Base-by-base conservation (phyloP, 2,113 vertebrate species). In the Brienomyrus brachyistius region DNA sequence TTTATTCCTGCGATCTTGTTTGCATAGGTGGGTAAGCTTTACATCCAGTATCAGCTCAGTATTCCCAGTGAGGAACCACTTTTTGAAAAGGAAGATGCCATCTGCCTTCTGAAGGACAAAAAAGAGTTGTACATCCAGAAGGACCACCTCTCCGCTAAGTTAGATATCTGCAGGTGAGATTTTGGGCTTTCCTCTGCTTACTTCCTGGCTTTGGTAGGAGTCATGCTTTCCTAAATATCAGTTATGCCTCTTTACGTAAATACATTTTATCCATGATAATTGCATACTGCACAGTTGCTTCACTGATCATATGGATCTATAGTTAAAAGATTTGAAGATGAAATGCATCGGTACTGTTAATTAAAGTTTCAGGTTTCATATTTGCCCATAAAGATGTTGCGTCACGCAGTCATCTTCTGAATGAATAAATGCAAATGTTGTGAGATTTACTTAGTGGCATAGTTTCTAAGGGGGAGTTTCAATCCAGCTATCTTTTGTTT, bases 61-160 rank as follows among this genome's bases (percentile, higher is more conserved):
- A 47, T 95, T 11, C 80, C 91, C 0, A 93, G 92, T 10, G 13
- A 90, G 11, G 59, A 87, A 0, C 0, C 82, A 15, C 43, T 94
- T 84, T 87, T 94, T 89, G 95, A 95, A 92, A 15, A 93, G 4
- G 92, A 94, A 88, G 93, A 96, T 23, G 94, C 95, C 10, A 93
- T 94, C 90, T 97, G 96, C 91, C 93, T 95, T 88, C 92, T 97
- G 89, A 95, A 94, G 91, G 94, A 96, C 82, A 90, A 91, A 45
- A 96, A 95, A 91, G 93, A 95, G 77, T 89, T 97, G 21, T 96
- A 93, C 93, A 95, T 96, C 88, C 95, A 97, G 92, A 96, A 96
- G 88, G 95, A 96, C 90, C 91, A 96, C 89, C 93, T 96, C 35
- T 35, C 50, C 0, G 88, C 93, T 89, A 93, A 90, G 13, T 89